These are phyloP conservation scores for Leptinotarsa undecemlineata DNA, from an alignment of 1,140 invertebrate genomes.

Conservation along the genomic window DNA sequence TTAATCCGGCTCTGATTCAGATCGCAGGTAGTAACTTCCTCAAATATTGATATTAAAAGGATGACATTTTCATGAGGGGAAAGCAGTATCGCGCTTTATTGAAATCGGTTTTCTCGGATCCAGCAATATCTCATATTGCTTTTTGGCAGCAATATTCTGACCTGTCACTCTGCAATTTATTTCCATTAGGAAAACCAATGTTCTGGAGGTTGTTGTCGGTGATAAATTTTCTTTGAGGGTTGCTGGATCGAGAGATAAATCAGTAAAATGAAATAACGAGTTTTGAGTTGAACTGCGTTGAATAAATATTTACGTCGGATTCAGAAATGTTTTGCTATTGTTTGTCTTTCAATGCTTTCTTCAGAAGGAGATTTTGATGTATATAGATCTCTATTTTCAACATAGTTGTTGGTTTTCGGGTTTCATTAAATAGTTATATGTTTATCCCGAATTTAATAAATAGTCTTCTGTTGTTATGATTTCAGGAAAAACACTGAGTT, in stretches of 20 bases:
- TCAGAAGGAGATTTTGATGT: too few relatives aligned
- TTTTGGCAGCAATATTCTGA: not conserved
- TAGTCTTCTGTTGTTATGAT: too few relatives aligned
- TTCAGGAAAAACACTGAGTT: too few relatives aligned
- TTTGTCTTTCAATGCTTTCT: too few relatives aligned
- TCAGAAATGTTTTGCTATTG: not conserved
- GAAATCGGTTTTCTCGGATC: not conserved
- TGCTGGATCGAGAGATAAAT: not conserved
- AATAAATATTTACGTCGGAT: not conserved
- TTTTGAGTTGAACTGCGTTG: not conserved
- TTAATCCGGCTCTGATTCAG: not conserved
- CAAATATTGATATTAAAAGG: slow-evolving; percentile 1
- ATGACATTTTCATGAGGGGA: not conserved
- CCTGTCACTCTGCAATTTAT: not conserved
- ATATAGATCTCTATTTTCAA: too few relatives aligned
- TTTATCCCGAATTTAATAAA: too few relatives aligned
- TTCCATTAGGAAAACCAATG: slow-evolving; percentile 5
- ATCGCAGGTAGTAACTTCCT: not conserved
- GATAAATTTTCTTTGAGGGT: not conserved
- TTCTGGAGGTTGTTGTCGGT: not conserved
- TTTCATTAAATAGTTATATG: too few relatives aligned
- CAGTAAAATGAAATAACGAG: not conserved
- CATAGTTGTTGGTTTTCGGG: too few relatives aligned
- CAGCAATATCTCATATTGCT: slow-evolving; percentile 4
- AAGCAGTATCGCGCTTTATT: not conserved